Percentiles rank a stretch among this genome's conserved stretches.
phyloP scores from a whole-genome alignment of 2,888 invertebrate species.

The Corbicula japonica region DNA sequence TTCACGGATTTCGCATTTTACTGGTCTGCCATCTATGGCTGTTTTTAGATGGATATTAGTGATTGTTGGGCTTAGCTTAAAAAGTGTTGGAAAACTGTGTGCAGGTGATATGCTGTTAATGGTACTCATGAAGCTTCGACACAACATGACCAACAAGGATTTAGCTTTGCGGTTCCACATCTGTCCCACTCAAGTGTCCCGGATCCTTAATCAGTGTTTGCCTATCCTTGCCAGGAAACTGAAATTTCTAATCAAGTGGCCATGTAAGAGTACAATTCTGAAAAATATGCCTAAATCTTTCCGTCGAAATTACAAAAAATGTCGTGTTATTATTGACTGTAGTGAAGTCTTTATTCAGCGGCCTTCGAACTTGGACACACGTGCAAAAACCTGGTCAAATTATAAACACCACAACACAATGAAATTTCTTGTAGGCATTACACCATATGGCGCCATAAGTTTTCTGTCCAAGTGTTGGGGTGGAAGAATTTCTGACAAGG shows the following conservation, averaged over 20 bases:
- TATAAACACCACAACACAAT: constrained; percentile 35
- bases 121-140: constrained; percentile 29
- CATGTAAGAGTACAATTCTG: neutral
- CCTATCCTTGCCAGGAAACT: constrained; percentile 16
- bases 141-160: constrained; percentile 14
- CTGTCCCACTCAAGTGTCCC: constrained; percentile 6
- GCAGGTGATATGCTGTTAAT: no score
- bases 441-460: constrained; percentile 31
- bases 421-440: constrained; percentile 25
- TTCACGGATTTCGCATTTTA: no score
- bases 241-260: constrained; percentile 21
- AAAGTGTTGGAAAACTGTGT: no score
- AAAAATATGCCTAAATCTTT: constrained; percentile 24
- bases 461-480: constrained; percentile 22
- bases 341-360: constrained; percentile 39
- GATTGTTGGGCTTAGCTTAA: no score
- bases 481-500: constrained; percentile 36
- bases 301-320: constrained; percentile 17
- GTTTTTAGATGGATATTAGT: no score
- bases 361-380: constrained; percentile 14
- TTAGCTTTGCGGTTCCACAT: constrained; percentile 9
- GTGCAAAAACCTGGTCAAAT: constrained; percentile 24
- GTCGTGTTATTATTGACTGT: constrained; percentile 35
- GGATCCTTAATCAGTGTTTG: constrained; percentile 3
- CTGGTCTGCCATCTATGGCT: no score